Evolutionary conservation across 2,888 invertebrate species (phyloP).

Genomic region (Megaustenia siamemsis): DNA sequence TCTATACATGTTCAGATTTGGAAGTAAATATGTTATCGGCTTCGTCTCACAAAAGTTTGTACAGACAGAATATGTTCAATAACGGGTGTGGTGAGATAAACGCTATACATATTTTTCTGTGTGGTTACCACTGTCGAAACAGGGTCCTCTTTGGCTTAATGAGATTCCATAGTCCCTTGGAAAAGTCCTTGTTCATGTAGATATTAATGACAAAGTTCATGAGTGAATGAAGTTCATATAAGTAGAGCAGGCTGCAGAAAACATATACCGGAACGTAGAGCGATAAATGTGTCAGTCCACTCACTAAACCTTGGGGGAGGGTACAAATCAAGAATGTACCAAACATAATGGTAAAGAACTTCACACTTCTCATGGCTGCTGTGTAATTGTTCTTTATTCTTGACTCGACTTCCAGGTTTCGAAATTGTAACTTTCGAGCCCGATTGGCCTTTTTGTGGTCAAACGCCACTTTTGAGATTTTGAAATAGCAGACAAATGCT

Average conservation of each 20-base stretch:
- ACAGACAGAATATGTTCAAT: too few relatives aligned
- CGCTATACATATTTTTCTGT: too few relatives aligned
- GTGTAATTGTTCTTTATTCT: background rate
- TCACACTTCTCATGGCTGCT: background rate
- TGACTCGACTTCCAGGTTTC: background rate
- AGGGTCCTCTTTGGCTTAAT: too few relatives aligned
- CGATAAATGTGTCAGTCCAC: background rate
- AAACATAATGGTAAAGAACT: conserved; percentile 28
- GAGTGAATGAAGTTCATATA: background rate
- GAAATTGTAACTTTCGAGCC: background rate
- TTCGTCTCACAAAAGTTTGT: too few relatives aligned
- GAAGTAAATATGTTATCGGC: too few relatives aligned
- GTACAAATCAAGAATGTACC: conserved; percentile 14
- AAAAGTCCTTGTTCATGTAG: conserved; percentile 28
- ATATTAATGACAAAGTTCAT: conserved; percentile 12
- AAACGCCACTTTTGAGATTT: conserved; percentile 14
- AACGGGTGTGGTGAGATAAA: too few relatives aligned
- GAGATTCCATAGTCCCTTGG: too few relatives aligned
- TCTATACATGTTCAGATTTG: too few relatives aligned
- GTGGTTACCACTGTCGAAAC: too few relatives aligned
- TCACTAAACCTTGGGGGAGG: background rate
- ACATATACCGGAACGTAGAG: background rate
- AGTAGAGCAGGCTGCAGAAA: background rate
- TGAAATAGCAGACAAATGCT: conserved; percentile 1
- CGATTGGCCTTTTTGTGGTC: background rate